Evolutionary conservation across 2,797 vertebrate genomes (phyloP).

Genomic region (Tragopan temminckii): DNA sequence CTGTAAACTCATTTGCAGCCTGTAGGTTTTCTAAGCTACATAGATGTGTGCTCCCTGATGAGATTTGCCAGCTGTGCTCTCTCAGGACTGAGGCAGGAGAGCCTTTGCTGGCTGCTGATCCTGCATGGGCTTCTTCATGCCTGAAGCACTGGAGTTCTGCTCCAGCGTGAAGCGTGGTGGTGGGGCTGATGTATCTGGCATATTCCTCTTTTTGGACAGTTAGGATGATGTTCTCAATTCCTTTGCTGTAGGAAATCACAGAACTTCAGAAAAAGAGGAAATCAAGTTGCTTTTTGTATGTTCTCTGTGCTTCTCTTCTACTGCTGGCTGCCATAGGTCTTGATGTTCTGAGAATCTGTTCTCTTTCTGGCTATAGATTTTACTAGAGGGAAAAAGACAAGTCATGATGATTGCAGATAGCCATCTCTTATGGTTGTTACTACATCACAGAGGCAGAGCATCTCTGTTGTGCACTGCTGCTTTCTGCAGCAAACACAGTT

Average conservation of each 20-base stretch:
- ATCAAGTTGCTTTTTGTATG: background rate
- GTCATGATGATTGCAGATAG: background rate
- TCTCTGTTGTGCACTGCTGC: background rate
- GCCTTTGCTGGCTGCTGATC: background rate
- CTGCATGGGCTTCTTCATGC: fast-evolving
- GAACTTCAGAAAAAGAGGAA: background rate
- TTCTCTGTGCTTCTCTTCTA: background rate
- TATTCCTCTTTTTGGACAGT: background rate
- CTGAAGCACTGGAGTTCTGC: fast-evolving
- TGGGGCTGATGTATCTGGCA: fast-evolving
- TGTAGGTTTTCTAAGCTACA: background rate
- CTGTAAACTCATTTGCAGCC: background rate
- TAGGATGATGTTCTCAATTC: background rate
- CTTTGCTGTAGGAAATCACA: background rate
- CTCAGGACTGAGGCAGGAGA: background rate
- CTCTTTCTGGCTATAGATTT: background rate
- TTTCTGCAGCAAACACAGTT: background rate
- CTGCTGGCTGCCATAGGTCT: background rate
- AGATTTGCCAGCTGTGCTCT: background rate
- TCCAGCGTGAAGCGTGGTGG: fast-evolving
- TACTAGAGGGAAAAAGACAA: background rate
- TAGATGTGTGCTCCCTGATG: background rate
- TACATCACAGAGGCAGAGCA: background rate
- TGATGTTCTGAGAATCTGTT: background rate
- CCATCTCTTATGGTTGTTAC: background rate